Evolutionary conservation across 2,888 invertebrate species (phyloP).

Genomic region (Mechanitis mazaeus): DNA sequence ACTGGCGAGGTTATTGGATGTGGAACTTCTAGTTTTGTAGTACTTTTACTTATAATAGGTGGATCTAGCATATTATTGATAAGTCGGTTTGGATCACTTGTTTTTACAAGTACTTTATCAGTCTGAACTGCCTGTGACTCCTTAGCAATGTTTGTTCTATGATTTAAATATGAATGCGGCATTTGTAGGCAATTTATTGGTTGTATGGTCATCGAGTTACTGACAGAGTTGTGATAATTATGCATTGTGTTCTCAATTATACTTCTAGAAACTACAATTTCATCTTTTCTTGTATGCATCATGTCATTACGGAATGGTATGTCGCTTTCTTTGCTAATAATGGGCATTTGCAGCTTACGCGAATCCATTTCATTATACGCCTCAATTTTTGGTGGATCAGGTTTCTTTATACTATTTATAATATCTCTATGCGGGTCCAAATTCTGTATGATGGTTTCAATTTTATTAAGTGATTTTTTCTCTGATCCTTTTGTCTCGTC

Average conservation of each 20-base stretch:
- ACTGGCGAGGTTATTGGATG: conserved; percentile 71
- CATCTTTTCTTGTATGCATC: conserved; percentile 56
- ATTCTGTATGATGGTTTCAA: conserved; percentile 60
- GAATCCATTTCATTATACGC: conserved; percentile 52
- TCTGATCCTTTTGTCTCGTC: conserved; percentile 56
- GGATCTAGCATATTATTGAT: conserved; percentile 50
- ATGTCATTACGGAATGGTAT: conserved; percentile 57
- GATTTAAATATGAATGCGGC: conserved; percentile 59
- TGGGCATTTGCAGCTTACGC: conserved; percentile 47
- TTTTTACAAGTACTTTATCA: conserved; percentile 56
- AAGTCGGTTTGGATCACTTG: conserved; percentile 51
- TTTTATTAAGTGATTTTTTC: conserved; percentile 63
- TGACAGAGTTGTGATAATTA: conserved; percentile 54
- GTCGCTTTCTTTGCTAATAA: conserved; percentile 55
- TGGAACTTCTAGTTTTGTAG: conserved; percentile 68
- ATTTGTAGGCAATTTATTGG: conserved; percentile 60
- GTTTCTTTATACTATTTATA: conserved; percentile 47
- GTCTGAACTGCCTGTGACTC: conserved; percentile 65
- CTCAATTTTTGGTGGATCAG: conserved; percentile 57
- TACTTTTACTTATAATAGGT: conserved; percentile 57
- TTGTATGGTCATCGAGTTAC: conserved; percentile 66
- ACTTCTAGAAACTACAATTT: conserved; percentile 61
- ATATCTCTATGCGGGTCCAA: conserved; percentile 58
- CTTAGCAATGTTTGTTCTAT: conserved; percentile 54
- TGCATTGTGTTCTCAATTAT: conserved; percentile 57